Conservation (phyloP, 1,140 invertebrate species). For the Euborellia annulipes region DNA sequence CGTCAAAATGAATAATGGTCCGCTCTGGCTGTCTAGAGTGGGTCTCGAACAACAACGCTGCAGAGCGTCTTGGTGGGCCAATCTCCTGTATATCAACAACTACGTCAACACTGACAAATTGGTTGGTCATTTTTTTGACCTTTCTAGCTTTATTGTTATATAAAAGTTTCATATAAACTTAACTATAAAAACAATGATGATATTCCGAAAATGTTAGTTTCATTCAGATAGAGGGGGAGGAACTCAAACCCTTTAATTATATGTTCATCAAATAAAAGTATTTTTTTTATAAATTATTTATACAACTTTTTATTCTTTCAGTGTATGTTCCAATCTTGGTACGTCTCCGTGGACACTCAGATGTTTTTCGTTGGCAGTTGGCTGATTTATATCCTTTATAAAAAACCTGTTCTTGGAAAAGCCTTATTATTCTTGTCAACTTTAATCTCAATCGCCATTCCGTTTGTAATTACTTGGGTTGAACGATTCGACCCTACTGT, state of each 20-base stretch:
- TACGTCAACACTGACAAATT: constrained; percentile 48
- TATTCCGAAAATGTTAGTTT: not conserved
- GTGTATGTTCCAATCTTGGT: constrained; percentile 42
- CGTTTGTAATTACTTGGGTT: constrained; percentile 41
- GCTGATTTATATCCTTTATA: constrained; percentile 30
- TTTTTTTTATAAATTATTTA: not conserved
- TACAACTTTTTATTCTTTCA: constrained; percentile 12
- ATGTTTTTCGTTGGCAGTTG: constrained; percentile 32
- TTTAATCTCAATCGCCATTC: constrained; percentile 38
- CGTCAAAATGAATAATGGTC: constrained; percentile 42
- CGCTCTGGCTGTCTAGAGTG: constrained; percentile 44
- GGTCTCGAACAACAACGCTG: constrained; percentile 45
- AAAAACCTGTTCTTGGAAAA: constrained; percentile 41
- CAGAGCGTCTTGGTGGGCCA: constrained; percentile 62
- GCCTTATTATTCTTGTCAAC: constrained; percentile 33
- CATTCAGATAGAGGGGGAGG: not conserved
- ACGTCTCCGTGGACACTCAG: constrained; percentile 39
- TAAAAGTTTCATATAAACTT: not conserved
- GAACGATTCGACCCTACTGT: constrained; percentile 44
- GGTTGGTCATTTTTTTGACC: constrained; percentile 27
- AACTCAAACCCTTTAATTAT: not conserved
- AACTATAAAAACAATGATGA: not conserved
- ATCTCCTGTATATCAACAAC: constrained; percentile 73
- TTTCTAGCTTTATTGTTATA: not conserved
- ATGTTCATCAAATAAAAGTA: not conserved